These are phyloP conservation scores for Cyclargus thomasi DNA, from an alignment of 1,140 invertebrate genomes.

Conservation along the genomic window DNA sequence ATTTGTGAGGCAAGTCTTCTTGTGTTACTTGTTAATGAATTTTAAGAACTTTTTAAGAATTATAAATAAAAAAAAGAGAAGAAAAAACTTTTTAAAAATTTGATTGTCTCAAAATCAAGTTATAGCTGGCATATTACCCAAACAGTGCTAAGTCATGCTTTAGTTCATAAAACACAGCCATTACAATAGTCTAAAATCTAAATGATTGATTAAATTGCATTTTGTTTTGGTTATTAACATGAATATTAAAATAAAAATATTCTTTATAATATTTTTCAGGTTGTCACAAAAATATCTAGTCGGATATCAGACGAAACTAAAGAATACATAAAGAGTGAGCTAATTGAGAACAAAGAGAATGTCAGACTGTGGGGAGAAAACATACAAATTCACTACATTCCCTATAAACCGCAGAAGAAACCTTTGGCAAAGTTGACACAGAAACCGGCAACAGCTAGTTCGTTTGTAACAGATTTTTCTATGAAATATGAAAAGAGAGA, in stretches of 20 bases:
- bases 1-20: slow-evolving; percentile 71
- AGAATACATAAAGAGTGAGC: slow-evolving; percentile 58
- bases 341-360: slow-evolving; percentile 53
- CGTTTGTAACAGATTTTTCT: slow-evolving; percentile 65
- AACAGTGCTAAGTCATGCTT: no score
- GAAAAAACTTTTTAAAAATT: no score
- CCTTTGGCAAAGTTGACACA: slow-evolving; percentile 55
- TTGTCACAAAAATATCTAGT: slow-evolving; percentile 62
- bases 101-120: no score
- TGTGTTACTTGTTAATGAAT: no score
- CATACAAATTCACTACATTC: slow-evolving; percentile 54
- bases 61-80: no score
- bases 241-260: no score
- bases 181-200: no score
- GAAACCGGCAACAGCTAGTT: slow-evolving; percentile 56
- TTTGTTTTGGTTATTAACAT: no score
- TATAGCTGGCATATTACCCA: no score
- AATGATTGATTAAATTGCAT: no score
- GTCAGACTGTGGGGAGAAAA: slow-evolving; percentile 65
- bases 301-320: slow-evolving; percentile 66
- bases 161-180: no score
- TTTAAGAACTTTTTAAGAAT: no score
- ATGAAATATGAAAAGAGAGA: slow-evolving; percentile 63
- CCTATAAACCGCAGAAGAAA: slow-evolving; percentile 52
- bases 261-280: slow-evolving; percentile 42